These are phyloP conservation scores for Acinonyx jubatus DNA, from an alignment of 2,113 vertebrate genomes.

Conservation along the genomic window DNA sequence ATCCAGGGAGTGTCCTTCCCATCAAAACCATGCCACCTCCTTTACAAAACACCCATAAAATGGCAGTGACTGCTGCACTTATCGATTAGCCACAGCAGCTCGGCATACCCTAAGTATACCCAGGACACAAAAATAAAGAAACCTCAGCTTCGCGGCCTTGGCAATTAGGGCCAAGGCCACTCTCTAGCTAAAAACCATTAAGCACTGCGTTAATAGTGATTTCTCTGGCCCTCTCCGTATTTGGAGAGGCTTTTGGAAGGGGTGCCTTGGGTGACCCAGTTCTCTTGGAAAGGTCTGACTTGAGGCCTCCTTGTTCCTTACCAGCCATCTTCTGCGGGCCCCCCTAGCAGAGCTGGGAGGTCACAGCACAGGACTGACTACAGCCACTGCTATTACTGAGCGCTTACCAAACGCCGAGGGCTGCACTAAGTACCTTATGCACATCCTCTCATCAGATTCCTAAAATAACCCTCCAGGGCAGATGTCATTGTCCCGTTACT, in stretches of 20 bases:
- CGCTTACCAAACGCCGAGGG: neutral
- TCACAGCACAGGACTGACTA: neutral
- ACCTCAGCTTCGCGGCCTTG: neutral
- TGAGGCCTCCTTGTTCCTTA: neutral
- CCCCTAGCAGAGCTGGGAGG: neutral
- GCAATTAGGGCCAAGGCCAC: slow-evolving; percentile 21
- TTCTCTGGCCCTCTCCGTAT: neutral
- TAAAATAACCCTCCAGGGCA: neutral
- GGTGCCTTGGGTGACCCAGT: neutral
- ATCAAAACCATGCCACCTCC: neutral
- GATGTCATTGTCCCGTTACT: neutral
- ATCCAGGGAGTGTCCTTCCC: neutral
- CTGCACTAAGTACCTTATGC: neutral
- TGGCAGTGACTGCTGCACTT: neutral
- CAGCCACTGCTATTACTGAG: neutral
- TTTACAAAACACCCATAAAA: neutral
- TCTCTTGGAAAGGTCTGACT: neutral
- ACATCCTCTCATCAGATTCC: neutral
- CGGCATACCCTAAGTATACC: neutral
- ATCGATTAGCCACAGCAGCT: neutral
- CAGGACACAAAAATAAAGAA: slow-evolving; percentile 43
- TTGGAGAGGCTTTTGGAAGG: slow-evolving; percentile 29
- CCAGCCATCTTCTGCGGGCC: fast-evolving
- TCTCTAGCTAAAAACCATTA: slow-evolving; percentile 43
- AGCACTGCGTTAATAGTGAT: neutral